Percentiles rank a stretch among this genome's conserved stretches.
These are phyloP conservation scores for Lamprotornis superbus DNA, from an alignment of 2,113 vertebrate genomes.

Conservation along the genomic window DNA sequence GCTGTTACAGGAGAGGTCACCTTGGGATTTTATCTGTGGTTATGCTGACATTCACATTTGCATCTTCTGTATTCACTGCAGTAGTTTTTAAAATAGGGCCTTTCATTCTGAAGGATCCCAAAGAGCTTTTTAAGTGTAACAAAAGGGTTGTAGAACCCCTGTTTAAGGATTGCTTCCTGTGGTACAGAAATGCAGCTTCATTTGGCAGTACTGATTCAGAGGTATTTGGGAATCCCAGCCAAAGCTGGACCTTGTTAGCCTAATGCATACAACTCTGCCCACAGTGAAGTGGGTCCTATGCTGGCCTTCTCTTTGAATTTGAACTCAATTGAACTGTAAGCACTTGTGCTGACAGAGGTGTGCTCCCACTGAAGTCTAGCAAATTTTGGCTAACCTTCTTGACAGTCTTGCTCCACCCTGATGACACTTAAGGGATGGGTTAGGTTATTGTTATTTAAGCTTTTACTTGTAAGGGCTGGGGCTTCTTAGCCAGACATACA, in stretches of 20 bases:
- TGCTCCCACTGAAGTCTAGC: not conserved
- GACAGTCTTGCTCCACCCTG: not conserved
- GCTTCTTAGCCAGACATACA: not conserved
- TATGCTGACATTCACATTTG: not conserved
- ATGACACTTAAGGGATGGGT: not conserved
- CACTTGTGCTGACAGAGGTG: not conserved
- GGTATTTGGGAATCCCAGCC: not conserved
- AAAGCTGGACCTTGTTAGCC: not conserved
- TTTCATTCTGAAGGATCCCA: slow-evolving; percentile 60
- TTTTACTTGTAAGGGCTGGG: not conserved
- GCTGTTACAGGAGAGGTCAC: not conserved
- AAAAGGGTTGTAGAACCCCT: not conserved
- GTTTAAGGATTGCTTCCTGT: not conserved
- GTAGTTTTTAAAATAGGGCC: not conserved
- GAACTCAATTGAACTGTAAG: not conserved
- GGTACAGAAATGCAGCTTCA: not conserved
- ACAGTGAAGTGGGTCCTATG: not conserved
- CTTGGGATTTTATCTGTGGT: not conserved
- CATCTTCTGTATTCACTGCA: not conserved
- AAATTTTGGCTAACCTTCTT: not conserved
- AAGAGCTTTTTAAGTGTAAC: not conserved
- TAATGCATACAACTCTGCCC: not conserved
- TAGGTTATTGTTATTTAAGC: not conserved
- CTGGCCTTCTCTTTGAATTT: not conserved
- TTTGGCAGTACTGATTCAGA: not conserved